Evolutionary conservation across 2,888 invertebrate species (phyloP).

Genomic region (Salticus scenicus): DNA sequence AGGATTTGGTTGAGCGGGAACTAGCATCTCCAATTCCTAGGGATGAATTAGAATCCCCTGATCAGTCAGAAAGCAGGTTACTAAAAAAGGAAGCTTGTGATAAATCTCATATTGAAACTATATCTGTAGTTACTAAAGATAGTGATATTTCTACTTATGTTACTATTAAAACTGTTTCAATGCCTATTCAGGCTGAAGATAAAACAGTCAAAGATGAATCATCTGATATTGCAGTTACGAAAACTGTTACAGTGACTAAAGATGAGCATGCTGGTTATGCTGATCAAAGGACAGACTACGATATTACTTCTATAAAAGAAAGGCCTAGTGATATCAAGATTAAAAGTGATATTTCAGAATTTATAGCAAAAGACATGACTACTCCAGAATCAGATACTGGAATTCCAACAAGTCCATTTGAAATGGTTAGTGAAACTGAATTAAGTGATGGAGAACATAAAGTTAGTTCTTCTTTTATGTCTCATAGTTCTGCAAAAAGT

Average conservation of each 20-base stretch:
- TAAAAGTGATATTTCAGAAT: constrained; percentile 3
- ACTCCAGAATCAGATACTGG: constrained; percentile 36
- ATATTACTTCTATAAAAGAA: neutral
- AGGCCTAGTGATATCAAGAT: neutral
- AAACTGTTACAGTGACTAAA: neutral
- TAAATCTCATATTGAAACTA: neutral
- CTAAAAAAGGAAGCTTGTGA: neutral
- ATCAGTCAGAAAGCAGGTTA: neutral
- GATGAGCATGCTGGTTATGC: neutral
- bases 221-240: neutral
- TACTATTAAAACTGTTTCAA: neutral
- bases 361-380: neutral
- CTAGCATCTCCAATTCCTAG: constrained; percentile 28
- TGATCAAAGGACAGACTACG: neutral
- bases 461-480: neutral
- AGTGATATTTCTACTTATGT: neutral
- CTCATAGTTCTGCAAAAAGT: constrained; percentile 1
- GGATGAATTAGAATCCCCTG: constrained; percentile 32
- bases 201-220: too few species aligned
- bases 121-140: neutral
- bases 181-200: neutral
- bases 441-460: constrained; percentile 28
- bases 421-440: constrained; percentile 29
- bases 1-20: constrained; percentile 69
- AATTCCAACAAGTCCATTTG: constrained; percentile 33